Evolutionary conservation across 2,888 invertebrate species (phyloP).

Genomic region (Tiphia femorata): DNA sequence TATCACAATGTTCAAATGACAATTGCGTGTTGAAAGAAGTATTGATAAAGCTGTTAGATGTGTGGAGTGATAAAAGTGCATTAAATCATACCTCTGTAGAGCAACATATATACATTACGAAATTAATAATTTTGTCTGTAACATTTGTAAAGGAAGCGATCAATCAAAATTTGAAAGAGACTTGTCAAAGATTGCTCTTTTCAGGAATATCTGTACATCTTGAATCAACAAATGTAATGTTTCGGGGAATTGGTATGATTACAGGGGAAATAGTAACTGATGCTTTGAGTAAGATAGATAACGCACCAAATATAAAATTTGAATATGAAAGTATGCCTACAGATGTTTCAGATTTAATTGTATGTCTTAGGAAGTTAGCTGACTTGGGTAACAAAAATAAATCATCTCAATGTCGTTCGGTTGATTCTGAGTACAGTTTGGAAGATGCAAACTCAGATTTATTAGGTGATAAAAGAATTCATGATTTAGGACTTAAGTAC

Average conservation of each 20-base stretch:
- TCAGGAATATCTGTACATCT: constrained; percentile 79
- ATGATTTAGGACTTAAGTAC: constrained; percentile 53
- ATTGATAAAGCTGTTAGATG: constrained; percentile 72
- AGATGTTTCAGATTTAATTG: constrained; percentile 70
- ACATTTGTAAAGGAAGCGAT: constrained; percentile 43
- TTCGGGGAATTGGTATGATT: constrained; percentile 81
- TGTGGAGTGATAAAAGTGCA: constrained; percentile 79
- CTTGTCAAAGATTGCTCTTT: constrained; percentile 72
- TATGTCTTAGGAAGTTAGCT: constrained; percentile 63
- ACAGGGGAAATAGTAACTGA: constrained; percentile 77
- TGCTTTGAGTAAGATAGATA: constrained; percentile 62
- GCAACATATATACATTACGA: constrained; percentile 80
- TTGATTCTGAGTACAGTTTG: constrained; percentile 9
- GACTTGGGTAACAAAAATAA: background rate
- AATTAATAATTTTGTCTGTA: constrained; percentile 72
- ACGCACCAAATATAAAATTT: constrained; percentile 75
- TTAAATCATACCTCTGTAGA: constrained; percentile 75
- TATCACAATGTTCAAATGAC: constrained; percentile 67
- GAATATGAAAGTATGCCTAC: constrained; percentile 74
- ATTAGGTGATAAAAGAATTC: constrained; percentile 49
- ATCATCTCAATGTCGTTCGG: background rate
- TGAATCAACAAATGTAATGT: constrained; percentile 73
- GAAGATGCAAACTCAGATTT: constrained; percentile 42
- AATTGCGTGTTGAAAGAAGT: constrained; percentile 67
- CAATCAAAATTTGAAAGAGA: constrained; percentile 47